A percentile compares a stretch with the other conserved stretches of the same genome.
phyloP scores from a whole-genome alignment of 2,888 invertebrate genomes.

The Deilephila porcellus region DNA sequence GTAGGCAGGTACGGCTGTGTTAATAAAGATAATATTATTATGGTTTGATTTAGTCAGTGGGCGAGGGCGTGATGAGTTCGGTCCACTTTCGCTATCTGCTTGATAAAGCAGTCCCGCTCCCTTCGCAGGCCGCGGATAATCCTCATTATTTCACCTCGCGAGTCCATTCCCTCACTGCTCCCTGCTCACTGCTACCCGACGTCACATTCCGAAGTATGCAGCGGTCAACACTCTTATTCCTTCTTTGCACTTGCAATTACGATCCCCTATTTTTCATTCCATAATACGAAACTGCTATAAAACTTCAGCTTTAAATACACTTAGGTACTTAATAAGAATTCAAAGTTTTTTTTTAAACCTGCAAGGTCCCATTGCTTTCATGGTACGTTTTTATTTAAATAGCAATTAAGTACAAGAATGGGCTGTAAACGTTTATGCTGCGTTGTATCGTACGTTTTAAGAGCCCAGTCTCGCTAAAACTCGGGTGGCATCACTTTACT shows the following conservation, averaged over 20 bases:
- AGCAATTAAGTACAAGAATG: slow-evolving; percentile 82
- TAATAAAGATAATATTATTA: slow-evolving; percentile 73
- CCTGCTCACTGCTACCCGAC: slow-evolving; percentile 34
- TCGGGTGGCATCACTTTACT: slow-evolving; percentile 68
- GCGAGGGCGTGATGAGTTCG: slow-evolving; percentile 66
- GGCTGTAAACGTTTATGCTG: slow-evolving; percentile 78
- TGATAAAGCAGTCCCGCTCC: slow-evolving; percentile 71
- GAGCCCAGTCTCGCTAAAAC: slow-evolving; percentile 60
- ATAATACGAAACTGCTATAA: slow-evolving; percentile 53
- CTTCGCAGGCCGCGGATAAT: slow-evolving; percentile 65
- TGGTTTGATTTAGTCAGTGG: slow-evolving; percentile 62
- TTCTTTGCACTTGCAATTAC: slow-evolving; percentile 40
- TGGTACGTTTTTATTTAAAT: slow-evolving; percentile 81
- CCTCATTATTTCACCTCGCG: slow-evolving; percentile 72
- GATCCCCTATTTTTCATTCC: slow-evolving; percentile 49
- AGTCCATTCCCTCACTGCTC: slow-evolving; percentile 41
- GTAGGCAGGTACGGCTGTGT: slow-evolving; percentile 60
- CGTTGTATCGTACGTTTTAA: slow-evolving; percentile 71
- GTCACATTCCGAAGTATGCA: slow-evolving; percentile 40
- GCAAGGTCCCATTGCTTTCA: slow-evolving; percentile 69
- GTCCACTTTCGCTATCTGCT: slow-evolving; percentile 73
- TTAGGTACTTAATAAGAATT: slow-evolving; percentile 61
- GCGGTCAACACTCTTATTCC: slow-evolving; percentile 39
- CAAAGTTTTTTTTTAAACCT: slow-evolving; percentile 60
- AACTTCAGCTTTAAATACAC: slow-evolving; percentile 59